Evolutionary conservation across 2,888 invertebrate species (phyloP).

Genomic region (Agrotis ipsilon): DNA sequence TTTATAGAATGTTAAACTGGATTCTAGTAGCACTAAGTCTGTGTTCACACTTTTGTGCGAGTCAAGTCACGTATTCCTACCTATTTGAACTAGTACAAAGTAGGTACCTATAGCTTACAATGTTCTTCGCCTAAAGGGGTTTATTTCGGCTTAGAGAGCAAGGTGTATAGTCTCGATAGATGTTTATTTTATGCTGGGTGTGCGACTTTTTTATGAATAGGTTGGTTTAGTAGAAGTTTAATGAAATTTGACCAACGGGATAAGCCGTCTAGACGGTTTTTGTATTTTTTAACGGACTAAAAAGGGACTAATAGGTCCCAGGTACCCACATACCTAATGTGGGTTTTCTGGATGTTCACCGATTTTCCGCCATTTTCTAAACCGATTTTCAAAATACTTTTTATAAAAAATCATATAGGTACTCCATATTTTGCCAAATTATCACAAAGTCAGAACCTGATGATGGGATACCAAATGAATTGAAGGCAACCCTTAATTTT

Average conservation of each 20-base stretch:
- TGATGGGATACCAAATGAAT: no score
- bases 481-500: no score
- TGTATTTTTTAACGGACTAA: not conserved
- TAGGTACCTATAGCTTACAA: slow-evolving; percentile 67
- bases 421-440: no score
- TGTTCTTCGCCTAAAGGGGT: slow-evolving; percentile 64
- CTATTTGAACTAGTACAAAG: slow-evolving; percentile 73
- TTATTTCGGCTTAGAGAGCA: slow-evolving; percentile 62
- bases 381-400: no score
- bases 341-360: no score
- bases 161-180: slow-evolving; percentile 46
- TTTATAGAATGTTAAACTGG: slow-evolving; percentile 44
- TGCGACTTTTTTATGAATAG: slow-evolving; percentile 20
- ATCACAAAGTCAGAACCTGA: no score
- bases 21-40: slow-evolving; percentile 45
- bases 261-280: not conserved
- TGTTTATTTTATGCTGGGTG: slow-evolving; percentile 31
- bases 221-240: slow-evolving; percentile 29
- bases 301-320: no score
- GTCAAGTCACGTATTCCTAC: slow-evolving; percentile 72
- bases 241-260: not conserved
- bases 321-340: no score
- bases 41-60: slow-evolving; percentile 53
- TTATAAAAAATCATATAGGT: no score
- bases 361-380: no score